phyloP scores from a whole-genome alignment of 2,113 vertebrate species.

The Uria aalge region DNA sequence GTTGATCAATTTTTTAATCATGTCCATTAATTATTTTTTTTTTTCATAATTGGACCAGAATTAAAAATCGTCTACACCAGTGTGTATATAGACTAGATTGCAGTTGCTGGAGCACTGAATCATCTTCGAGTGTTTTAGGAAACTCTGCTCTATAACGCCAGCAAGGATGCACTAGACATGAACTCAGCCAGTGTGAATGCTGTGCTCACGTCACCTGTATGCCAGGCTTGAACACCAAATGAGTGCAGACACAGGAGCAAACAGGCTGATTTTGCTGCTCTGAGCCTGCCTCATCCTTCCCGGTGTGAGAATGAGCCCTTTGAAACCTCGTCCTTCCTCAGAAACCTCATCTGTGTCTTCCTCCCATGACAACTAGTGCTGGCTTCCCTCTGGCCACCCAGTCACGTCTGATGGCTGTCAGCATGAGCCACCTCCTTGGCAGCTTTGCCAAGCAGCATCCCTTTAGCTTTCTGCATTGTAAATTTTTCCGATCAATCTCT shows the following conservation, averaged over 20 bases:
- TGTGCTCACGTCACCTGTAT: neutral
- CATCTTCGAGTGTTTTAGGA: neutral
- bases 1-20: neutral
- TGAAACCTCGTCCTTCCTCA: neutral
- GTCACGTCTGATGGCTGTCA: accelerated
- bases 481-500: neutral
- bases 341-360: neutral
- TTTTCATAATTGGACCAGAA: neutral
- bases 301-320: neutral
- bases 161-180: neutral
- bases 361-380: neutral
- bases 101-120: neutral
- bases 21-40: neutral
- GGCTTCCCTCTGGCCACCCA: neutral
- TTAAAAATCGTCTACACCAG: neutral
- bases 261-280: neutral
- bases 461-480: neutral
- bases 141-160: neutral
- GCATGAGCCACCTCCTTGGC: neutral
- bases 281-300: neutral
- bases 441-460: neutral
- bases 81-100: neutral
- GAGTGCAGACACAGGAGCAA: neutral
- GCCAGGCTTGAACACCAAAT: neutral
- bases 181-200: neutral